Percentiles rank a stretch among this genome's conserved stretches.
Evolutionary conservation across 2,888 invertebrate species (phyloP).

Genomic region (Xestia c-nigrum): DNA sequence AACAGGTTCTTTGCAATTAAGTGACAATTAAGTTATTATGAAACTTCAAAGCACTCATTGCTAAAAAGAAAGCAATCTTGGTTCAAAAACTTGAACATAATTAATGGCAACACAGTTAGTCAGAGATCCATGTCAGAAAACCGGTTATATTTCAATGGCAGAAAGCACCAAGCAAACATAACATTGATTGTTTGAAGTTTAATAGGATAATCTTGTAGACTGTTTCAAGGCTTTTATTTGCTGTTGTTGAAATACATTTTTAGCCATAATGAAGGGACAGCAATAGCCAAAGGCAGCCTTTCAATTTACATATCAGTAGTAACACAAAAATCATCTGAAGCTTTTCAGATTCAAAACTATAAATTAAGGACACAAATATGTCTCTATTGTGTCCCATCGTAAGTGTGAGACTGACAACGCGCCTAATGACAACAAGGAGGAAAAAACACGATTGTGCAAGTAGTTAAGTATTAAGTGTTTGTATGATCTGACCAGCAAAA

Average conservation of each 20-base stretch:
- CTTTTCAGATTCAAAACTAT: not conserved
- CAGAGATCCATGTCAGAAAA: not conserved
- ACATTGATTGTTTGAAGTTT: not conserved
- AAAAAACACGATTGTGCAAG: slow-evolving; percentile 20
- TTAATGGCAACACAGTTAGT: not conserved
- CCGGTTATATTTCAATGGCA: not conserved
- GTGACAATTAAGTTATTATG: not conserved
- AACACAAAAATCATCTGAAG: not conserved
- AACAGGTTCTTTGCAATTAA: not conserved
- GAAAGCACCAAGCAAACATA: not conserved
- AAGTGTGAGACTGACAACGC: slow-evolving; percentile 27
- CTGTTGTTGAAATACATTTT: not conserved
- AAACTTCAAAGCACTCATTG: not conserved
- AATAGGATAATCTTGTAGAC: not conserved
- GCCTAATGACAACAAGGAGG: slow-evolving; percentile 48
- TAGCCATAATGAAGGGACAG: not conserved
- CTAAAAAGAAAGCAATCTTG: not conserved
- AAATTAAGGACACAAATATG: slow-evolving; percentile 14
- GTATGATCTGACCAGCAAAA: slow-evolving; percentile 1
- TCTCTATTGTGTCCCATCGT: slow-evolving; percentile 15
- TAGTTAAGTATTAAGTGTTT: not conserved
- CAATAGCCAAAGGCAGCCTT: not conserved
- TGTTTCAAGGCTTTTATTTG: not conserved
- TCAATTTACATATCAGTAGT: not conserved
- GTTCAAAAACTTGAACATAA: not conserved